These are phyloP conservation scores for Drosophila watanabei DNA, from an alignment of 1,140 invertebrate genomes.

Conservation along the genomic window DNA sequence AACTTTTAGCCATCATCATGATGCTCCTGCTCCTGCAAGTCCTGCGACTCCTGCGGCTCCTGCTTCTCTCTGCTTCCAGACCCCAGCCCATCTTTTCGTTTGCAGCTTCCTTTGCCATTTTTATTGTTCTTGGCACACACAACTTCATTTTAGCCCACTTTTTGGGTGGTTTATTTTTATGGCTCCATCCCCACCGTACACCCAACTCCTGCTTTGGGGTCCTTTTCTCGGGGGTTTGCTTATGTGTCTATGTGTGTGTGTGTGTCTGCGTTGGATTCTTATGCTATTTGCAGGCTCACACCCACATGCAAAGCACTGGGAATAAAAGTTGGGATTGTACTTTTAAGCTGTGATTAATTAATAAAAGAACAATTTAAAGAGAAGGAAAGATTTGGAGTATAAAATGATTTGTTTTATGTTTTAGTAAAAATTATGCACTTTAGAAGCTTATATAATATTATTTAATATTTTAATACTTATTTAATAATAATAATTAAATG, in stretches of 20 bases:
- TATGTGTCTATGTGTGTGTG: neutral
- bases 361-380: too few species aligned
- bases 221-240: neutral
- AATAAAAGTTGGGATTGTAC: neutral
- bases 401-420: too few species aligned
- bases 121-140: conserved; percentile 82
- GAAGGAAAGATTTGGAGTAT: too few species aligned
- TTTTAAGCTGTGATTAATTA: too few species aligned
- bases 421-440: too few species aligned
- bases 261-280: conserved; percentile 65
- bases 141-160: conserved; percentile 82
- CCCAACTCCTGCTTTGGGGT: neutral
- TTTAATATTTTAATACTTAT: too few species aligned
- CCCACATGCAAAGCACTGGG: conserved; percentile 27
- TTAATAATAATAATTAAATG: too few species aligned
- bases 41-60: neutral
- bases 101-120: conserved; percentile 64
- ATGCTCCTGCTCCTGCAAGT: conserved; percentile 14
- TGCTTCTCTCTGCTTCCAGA: neutral
- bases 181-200: conserved; percentile 59
- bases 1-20: conserved; percentile 73
- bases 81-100: neutral
- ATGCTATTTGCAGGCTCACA: conserved; percentile 75
- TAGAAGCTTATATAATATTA: too few species aligned
- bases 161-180: conserved; percentile 82